Percentiles rank a stretch among this genome's conserved stretches.
Evolutionary conservation across 2,113 vertebrate species (phyloP).

Genomic region (Mixornis gularis): DNA sequence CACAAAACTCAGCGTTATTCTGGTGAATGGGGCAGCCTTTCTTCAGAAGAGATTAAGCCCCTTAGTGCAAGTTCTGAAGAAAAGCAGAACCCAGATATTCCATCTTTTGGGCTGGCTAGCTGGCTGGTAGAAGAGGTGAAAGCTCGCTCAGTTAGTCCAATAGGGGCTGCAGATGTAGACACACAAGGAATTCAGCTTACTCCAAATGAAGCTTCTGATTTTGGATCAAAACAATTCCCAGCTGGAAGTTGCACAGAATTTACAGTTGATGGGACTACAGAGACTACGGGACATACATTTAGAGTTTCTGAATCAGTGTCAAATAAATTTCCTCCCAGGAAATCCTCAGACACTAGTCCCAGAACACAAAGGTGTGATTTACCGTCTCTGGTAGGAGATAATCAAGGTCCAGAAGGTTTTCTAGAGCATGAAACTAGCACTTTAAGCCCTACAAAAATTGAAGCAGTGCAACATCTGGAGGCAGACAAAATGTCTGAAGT

Average conservation of each 20-base stretch:
- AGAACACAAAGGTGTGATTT: not conserved
- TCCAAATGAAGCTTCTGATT: not conserved
- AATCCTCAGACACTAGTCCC: not conserved
- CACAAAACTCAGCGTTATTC: not conserved
- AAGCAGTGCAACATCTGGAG: not conserved
- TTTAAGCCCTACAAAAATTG: not conserved
- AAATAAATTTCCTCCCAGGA: not conserved
- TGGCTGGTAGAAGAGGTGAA: slow-evolving; percentile 33
- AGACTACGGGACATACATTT: not conserved
- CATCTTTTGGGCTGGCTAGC: not conserved
- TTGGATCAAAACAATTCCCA: slow-evolving; percentile 10
- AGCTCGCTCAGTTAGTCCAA: not conserved
- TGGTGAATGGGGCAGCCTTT: not conserved
- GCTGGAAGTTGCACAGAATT: not conserved
- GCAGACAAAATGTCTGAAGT: not conserved
- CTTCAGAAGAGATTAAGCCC: not conserved
- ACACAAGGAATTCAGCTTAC: not conserved
- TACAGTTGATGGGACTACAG: not conserved
- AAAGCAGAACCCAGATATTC: slow-evolving; percentile 10
- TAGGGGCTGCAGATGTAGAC: not conserved
- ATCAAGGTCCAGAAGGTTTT: slow-evolving; percentile 3
- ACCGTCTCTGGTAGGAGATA: not conserved
- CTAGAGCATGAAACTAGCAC: not conserved
- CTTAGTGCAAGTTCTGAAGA: not conserved
- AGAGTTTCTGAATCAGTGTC: slow-evolving; percentile 7